Conservation (phyloP, 2,888 invertebrate species). For the Druceiella hillmani region DNA sequence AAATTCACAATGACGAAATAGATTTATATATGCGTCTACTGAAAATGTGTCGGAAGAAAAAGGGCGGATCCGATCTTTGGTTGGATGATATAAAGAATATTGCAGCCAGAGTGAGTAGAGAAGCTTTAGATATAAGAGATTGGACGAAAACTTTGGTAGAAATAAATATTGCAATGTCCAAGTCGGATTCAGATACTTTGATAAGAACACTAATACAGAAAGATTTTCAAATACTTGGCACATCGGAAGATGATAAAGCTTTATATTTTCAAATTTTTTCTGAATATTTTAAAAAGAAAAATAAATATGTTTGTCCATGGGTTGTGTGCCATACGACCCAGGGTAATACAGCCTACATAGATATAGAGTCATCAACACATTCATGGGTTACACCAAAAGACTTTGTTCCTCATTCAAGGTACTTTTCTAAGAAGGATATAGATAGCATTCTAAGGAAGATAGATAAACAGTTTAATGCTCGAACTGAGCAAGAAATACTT, state of each 20-base stretch:
- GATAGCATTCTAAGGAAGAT: constrained; percentile 38
- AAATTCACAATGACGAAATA: constrained; percentile 44
- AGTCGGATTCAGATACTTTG: constrained; percentile 33
- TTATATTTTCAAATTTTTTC: constrained; percentile 46
- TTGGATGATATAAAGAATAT: constrained; percentile 51
- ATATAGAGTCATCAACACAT: constrained; percentile 46
- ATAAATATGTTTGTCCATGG: constrained; percentile 46
- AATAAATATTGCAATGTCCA: constrained; percentile 39
- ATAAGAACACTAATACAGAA: constrained; percentile 4
- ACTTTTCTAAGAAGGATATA: constrained; percentile 43
- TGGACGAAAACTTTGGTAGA: constrained; percentile 42
- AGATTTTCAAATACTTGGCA: constrained; percentile 7
- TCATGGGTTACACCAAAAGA: constrained; percentile 50
- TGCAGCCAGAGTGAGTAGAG: constrained; percentile 42
- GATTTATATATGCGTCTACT: constrained; percentile 50
- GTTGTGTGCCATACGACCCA: constrained; percentile 47
- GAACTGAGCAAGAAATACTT: constrained; percentile 37
- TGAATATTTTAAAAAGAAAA: constrained; percentile 41
- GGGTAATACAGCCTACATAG: constrained; percentile 49
- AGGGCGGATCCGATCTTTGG: constrained; percentile 55
- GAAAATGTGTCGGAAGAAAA: constrained; percentile 43
- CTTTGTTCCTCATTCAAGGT: constrained; percentile 45
- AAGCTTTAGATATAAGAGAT: constrained; percentile 46
- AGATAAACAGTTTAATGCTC: constrained; percentile 40
- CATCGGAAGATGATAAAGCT: constrained; percentile 27